Percentiles rank a stretch among this genome's conserved stretches.
phyloP scores from a whole-genome alignment of 2,797 vertebrate species.

The Anguilla obscura region DNA sequence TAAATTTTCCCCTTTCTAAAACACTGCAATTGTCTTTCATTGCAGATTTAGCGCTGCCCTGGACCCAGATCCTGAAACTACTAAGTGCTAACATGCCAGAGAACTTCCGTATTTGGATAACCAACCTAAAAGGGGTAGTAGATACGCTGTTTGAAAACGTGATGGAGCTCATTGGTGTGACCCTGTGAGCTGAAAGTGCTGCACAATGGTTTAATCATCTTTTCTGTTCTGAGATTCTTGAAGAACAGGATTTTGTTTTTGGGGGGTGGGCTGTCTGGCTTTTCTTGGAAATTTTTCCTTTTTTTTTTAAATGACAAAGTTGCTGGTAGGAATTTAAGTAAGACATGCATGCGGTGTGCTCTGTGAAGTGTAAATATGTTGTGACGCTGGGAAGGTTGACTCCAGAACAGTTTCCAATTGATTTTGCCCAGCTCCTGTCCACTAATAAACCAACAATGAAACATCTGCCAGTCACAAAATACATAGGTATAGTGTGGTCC shows the following conservation, averaged over 20 bases:
- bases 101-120: conserved; percentile 67
- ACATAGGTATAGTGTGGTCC: not conserved
- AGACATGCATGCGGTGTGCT: not conserved
- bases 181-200: conserved; percentile 25
- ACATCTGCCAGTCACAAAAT: not conserved
- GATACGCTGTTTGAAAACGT: conserved; percentile 60
- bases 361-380: not conserved
- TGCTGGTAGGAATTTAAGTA: not conserved
- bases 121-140: conserved; percentile 61
- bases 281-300: not conserved
- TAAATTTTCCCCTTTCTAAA: conserved; percentile 50
- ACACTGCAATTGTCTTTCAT: conserved; percentile 74
- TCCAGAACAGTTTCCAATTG: not conserved
- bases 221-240: not conserved
- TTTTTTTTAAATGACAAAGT: not conserved
- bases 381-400: not conserved
- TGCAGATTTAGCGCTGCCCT: conserved; percentile 73
- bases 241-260: not conserved
- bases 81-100: conserved; percentile 71
- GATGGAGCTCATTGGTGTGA: conserved; percentile 59
- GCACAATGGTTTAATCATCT: not conserved
- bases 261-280: not conserved
- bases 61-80: conserved; percentile 71
- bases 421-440: not conserved
- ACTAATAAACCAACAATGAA: not conserved